These are phyloP conservation scores for Apis dorsata DNA, from an alignment of 1,140 invertebrate genomes.

Conservation along the genomic window DNA sequence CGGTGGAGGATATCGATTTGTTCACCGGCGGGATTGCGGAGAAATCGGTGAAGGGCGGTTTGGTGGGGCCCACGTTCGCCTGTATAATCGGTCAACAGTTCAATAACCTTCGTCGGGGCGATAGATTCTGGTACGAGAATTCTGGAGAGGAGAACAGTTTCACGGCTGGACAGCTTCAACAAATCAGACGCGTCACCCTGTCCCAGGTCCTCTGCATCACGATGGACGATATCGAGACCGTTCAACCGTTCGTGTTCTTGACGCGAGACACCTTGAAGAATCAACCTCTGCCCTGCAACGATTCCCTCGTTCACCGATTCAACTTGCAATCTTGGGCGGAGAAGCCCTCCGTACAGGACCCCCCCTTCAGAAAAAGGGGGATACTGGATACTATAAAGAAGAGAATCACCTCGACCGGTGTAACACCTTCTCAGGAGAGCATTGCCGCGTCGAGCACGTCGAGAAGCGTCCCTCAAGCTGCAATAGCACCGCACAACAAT, in stretches of 20 bases:
- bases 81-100: slow-evolving; percentile 98
- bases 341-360: neutral
- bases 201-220: slow-evolving; percentile 93
- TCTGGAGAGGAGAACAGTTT: slow-evolving; percentile 87
- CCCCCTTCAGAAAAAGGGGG: neutral
- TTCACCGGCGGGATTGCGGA: slow-evolving; percentile 94
- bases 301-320: slow-evolving; percentile 86
- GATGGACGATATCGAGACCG: slow-evolving; percentile 85
- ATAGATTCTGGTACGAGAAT: slow-evolving; percentile 96
- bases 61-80: slow-evolving; percentile 97
- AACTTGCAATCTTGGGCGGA: slow-evolving; percentile 84
- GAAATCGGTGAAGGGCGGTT: slow-evolving; percentile 87
- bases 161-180: slow-evolving; percentile 90
- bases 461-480: neutral
- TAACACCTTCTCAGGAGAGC: neutral
- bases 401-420: neutral
- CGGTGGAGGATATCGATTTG: slow-evolving; percentile 94
- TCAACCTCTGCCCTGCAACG: slow-evolving; percentile 84
- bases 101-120: slow-evolving; percentile 91
- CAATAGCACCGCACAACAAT: neutral
- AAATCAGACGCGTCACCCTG: slow-evolving; percentile 90
- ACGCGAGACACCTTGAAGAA: slow-evolving; percentile 83
- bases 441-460: too few species aligned
- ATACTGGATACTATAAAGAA: neutral
- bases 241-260: slow-evolving; percentile 89